Percentiles rank a stretch among this genome's conserved stretches.
These are phyloP conservation scores for Halcyon senegalensis DNA, from an alignment of 2,113 vertebrate species.

Conservation along the genomic window DNA sequence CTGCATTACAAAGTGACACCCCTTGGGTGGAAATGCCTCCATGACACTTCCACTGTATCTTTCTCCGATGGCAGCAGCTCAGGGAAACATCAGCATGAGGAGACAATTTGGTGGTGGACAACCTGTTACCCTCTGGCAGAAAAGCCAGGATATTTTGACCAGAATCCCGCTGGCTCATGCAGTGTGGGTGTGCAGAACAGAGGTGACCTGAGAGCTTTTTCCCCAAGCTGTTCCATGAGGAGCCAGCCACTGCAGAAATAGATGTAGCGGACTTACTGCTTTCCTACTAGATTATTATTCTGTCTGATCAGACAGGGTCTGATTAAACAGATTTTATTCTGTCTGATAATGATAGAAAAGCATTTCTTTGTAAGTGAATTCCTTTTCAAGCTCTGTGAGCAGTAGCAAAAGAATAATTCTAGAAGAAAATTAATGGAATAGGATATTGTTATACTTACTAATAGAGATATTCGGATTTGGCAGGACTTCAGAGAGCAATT, in stretches of 20 bases:
- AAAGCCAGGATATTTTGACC: not conserved
- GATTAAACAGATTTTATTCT: slow-evolving; percentile 1
- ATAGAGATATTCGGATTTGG: not conserved
- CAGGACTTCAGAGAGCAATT: not conserved
- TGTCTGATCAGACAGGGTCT: not conserved
- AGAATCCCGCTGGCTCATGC: not conserved
- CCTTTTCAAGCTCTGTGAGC: not conserved
- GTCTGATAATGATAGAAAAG: not conserved
- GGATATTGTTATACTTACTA: not conserved
- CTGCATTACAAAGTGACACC: not conserved
- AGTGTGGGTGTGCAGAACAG: not conserved
- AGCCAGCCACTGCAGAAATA: not conserved
- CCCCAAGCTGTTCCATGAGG: not conserved
- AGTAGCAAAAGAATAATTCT: not conserved
- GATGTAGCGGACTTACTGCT: not conserved
- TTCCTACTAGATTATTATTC: not conserved
- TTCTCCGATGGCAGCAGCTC: not conserved
- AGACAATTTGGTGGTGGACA: not conserved
- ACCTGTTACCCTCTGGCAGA: not conserved
- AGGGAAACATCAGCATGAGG: accelerated
- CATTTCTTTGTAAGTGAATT: not conserved
- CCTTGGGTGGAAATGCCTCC: not conserved
- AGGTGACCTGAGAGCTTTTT: not conserved
- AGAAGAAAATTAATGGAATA: not conserved
- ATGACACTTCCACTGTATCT: not conserved